These are phyloP conservation scores for Petaurus breviceps DNA, from an alignment of 2,113 vertebrate species.

Conservation along the genomic window DNA sequence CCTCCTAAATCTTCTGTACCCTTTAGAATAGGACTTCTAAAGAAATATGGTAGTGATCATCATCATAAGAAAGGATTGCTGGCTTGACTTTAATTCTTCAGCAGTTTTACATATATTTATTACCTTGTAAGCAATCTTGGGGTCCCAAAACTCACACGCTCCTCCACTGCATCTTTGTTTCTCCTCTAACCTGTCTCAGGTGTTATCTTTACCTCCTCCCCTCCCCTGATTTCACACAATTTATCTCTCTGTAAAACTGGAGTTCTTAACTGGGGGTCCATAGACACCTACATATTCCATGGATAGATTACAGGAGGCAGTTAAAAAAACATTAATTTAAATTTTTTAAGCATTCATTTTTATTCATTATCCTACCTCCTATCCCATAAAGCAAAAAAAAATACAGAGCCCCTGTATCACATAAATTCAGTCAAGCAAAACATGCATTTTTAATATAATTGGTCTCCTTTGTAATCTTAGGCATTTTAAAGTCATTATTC, in stretches of 20 bases:
- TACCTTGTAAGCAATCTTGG: neutral
- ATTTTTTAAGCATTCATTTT: neutral
- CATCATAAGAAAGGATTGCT: neutral
- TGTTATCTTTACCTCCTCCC: neutral
- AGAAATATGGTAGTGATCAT: neutral
- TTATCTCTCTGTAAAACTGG: neutral
- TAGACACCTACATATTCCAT: neutral
- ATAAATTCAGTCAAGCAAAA: neutral
- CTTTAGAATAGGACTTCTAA: neutral
- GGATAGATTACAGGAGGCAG: neutral
- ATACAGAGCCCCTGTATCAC: neutral
- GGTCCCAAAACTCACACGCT: fast-evolving
- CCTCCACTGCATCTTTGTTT: neutral
- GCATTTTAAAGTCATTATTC: neutral
- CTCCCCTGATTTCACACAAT: neutral
- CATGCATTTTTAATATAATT: neutral
- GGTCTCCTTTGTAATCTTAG: neutral
- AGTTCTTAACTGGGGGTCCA: neutral
- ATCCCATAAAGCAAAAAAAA: neutral
- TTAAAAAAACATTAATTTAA: neutral
- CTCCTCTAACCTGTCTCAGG: neutral
- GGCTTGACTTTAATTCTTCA: neutral
- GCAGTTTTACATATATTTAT: neutral
- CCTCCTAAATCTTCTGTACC: neutral
- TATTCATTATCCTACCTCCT: neutral